A percentile compares a stretch with the other conserved stretches of the same genome.
These are phyloP conservation scores for Prosapia bicincta DNA, from an alignment of 2,888 invertebrate species.

Conservation along the genomic window DNA sequence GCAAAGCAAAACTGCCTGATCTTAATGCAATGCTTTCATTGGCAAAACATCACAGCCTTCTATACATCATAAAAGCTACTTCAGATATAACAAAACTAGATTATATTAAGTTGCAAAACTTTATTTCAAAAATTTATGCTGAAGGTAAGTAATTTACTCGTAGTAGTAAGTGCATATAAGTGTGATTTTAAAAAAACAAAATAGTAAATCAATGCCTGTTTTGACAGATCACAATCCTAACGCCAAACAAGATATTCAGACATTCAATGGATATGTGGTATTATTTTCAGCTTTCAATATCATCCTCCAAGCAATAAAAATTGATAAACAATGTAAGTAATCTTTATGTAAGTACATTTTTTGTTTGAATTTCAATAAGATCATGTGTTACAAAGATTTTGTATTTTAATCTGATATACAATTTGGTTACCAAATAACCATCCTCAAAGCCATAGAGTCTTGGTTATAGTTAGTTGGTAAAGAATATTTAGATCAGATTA, in stretches of 20 bases:
- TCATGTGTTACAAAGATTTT: too few relatives aligned
- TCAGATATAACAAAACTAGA: neutral
- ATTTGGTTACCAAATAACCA: too few relatives aligned
- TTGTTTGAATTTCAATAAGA: too few relatives aligned
- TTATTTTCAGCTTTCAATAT: conserved; percentile 8
- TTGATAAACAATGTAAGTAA: conserved; percentile 14
- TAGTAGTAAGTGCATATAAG: neutral
- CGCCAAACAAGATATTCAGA: neutral
- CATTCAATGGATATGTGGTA: conserved; percentile 8
- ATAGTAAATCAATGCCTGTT: too few relatives aligned
- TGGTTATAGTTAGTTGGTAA: too few relatives aligned
- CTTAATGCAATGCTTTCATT: conserved; percentile 19
- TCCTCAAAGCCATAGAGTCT: too few relatives aligned
- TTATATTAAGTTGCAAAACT: neutral
- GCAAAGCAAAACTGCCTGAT: neutral
- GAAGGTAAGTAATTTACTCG: neutral
- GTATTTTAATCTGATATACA: too few relatives aligned
- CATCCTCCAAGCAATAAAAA: conserved; percentile 6
- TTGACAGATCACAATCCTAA: neutral
- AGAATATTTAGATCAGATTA: too few relatives aligned
- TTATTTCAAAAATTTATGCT: neutral
- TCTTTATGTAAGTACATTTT: too few relatives aligned
- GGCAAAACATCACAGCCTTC: conserved; percentile 6
- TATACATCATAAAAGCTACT: conserved; percentile 12
- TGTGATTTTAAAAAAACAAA: too few relatives aligned